phyloP scores from a whole-genome alignment of 2,797 vertebrate species.

The Allenopithecus nigroviridis region DNA sequence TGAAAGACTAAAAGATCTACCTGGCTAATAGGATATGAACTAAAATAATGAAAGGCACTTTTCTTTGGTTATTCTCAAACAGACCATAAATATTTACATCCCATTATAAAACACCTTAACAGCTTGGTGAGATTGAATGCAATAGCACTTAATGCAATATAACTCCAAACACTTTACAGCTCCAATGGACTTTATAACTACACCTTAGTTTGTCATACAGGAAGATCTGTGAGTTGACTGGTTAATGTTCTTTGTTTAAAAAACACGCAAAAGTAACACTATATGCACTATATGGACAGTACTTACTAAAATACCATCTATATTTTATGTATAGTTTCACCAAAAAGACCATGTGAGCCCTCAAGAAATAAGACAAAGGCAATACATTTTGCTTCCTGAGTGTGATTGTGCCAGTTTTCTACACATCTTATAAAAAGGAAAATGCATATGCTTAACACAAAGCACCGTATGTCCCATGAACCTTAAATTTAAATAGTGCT shows the following conservation, averaged over 20 bases:
- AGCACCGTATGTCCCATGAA: neutral
- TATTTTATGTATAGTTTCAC: slow-evolving; percentile 42
- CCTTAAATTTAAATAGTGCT: neutral
- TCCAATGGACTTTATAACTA: slow-evolving; percentile 51
- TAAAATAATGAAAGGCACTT: slow-evolving; percentile 79
- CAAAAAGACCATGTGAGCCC: slow-evolving; percentile 1
- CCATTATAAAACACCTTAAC: slow-evolving; percentile 74
- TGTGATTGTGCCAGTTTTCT: neutral
- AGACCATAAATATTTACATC: slow-evolving; percentile 78
- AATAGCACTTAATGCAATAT: slow-evolving; percentile 55
- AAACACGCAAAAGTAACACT: slow-evolving; percentile 44
- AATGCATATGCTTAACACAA: neutral
- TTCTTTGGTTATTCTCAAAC: slow-evolving; percentile 78
- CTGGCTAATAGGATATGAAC: slow-evolving; percentile 72
- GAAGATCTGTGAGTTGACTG: slow-evolving; percentile 20
- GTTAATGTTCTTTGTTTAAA: slow-evolving; percentile 50
- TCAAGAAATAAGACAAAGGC: slow-evolving; percentile 34
- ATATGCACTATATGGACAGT: neutral
- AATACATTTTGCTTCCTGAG: neutral
- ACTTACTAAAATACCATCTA: slow-evolving; percentile 29
- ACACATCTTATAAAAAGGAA: neutral
- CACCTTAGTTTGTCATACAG: slow-evolving; percentile 31
- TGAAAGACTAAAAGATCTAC: slow-evolving; percentile 77
- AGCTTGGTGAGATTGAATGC: slow-evolving; percentile 59
- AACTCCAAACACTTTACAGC: slow-evolving; percentile 58